A percentile compares a stretch with the other conserved stretches of the same genome.
Conservation (phyloP, 2,888 invertebrate species). For the Neoascia interrupta region DNA sequence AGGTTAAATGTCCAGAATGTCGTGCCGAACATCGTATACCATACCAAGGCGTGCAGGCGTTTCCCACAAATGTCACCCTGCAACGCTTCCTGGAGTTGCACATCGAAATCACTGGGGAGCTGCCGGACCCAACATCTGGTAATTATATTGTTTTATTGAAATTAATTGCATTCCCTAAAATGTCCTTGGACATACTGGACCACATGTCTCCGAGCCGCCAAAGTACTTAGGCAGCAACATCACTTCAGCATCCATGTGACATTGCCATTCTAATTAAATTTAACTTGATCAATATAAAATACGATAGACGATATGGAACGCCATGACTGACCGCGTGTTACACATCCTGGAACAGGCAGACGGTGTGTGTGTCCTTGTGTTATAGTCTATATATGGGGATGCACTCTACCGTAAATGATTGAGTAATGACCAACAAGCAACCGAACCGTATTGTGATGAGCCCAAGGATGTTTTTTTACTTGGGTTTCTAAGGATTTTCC, state of each 20-base stretch:
- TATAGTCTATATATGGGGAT: too few species aligned
- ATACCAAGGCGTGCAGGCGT: constrained; percentile 95
- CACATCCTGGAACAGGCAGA: not conserved
- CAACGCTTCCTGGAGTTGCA: constrained; percentile 96
- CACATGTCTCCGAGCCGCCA: too few species aligned
- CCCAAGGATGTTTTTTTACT: not conserved
- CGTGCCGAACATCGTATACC: constrained; percentile 97
- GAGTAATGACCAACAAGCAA: constrained; percentile 50
- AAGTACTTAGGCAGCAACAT: constrained; percentile 13
- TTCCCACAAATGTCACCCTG: constrained; percentile 97
- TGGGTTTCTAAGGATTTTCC: constrained; percentile 2
- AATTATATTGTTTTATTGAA: constrained; percentile 68
- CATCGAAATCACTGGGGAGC: constrained; percentile 93
- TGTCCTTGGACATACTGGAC: too few species aligned
- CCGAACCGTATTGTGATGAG: not conserved
- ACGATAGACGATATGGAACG: not conserved
- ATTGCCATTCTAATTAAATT: constrained; percentile 58
- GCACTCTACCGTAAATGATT: constrained; percentile 58
- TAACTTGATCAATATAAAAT: constrained; percentile 32
- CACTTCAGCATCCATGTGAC: constrained; percentile 22
- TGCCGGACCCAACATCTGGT: constrained; percentile 93
- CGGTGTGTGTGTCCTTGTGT: too few species aligned
- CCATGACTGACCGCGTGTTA: not conserved
- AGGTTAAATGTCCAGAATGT: constrained; percentile 99
- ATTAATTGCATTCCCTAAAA: too few species aligned